Base-by-base conservation (phyloP, 2,797 vertebrate genomes). In the Lacerta agilis region DNA sequence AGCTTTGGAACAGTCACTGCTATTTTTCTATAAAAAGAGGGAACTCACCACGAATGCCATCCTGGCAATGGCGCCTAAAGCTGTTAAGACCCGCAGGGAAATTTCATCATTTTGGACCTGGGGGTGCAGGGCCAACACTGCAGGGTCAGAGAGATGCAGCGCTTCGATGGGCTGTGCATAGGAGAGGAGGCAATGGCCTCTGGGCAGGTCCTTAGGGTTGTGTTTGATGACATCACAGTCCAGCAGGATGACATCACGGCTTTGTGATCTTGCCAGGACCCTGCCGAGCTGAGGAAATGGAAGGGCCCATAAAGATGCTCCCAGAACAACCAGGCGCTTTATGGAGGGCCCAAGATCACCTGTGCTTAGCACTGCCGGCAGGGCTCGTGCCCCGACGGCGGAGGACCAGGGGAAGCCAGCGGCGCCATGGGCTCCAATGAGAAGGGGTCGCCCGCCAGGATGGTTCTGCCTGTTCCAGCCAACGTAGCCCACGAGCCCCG, bases 201-300 rank as follows among this genome's bases (percentile, higher is more conserved):
- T 29, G 5, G 18, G 45, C 15, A 72, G 41, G 67, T 61, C 33
- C 38, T 20, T 33, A 29, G 15, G 55, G 66, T 33, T 43, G 64
- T n/a, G 80, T 64, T 2, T 33, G 72, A 38, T 86, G 88, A 89
- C 13, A n/a, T 89, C 88, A 89, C 84, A 89, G 72, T 86, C 61
- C 38, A 38, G 67, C 27, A n/a, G 27, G 38, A 9, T 86, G 88
- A 86, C 61, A 55, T 89, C 88, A 86, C 2, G 4, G 67, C 55
- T 85, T 88, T 81, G 18, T 81, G 83, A 76, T 55, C 71, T 75
- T 29, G 55, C 69, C 3, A 1, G 43, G 76, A 67, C 23, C 9
- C 7, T 17, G 58, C 43, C 41, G n/a, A 58, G 61, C 71, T 55
- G 9, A 49, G 33, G n/a, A 27, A 80, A 43, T 27, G 20, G 18